Base-by-base conservation (phyloP, 2,888 invertebrate species). In the Maniola hyperantus region DNA sequence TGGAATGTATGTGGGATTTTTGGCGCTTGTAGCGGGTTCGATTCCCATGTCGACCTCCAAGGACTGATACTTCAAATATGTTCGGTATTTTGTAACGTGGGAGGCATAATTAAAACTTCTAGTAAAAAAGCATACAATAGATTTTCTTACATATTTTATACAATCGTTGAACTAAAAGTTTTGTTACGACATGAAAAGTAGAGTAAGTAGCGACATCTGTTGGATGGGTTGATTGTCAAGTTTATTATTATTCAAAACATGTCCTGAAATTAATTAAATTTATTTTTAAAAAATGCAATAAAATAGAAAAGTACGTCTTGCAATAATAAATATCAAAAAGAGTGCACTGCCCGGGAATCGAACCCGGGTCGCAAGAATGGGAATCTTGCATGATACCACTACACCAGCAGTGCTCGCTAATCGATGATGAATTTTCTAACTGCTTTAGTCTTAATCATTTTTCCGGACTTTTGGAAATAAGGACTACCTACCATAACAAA, bases 301-400 rank as follows among this genome's bases (percentile, higher is more conserved):
- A 11, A 20, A 13, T 50, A 36, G 15, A 33, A 26, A 42, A 20
- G 48, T 13, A n/a, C 10, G 6, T 10, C 15, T 33, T 15, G 7
- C 11, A 51, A 42, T 44, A 36, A 11, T 53, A 64, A 51, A 65
- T 18, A 59, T 36, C 10, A 51, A 51, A 51, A 26, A 6, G 48
- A 0, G 0, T 96, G 96, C 96, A 95, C 96, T 95, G 96, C 95
- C 96, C 96, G 96, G 96, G 96, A 96, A 97, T 97, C 97, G 97
- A 97, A 97, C 97, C 97, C 97, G 97, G 96, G 96, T 97, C 97
- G 96, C 97, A 97, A 97, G 97, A 96, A 97, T 97, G 97, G 97
- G 97, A 97, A 96, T 97, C 97, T 96, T 97, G 96, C 96, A 97
- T 97, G 97, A 97, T 97, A 97, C 97, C 97, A 97, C 96, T 97